A percentile compares a stretch with the other conserved stretches of the same genome.
These are phyloP conservation scores for Steatocranus sp. DNA, from an alignment of 2,797 vertebrate species.

Conservation along the genomic window DNA sequence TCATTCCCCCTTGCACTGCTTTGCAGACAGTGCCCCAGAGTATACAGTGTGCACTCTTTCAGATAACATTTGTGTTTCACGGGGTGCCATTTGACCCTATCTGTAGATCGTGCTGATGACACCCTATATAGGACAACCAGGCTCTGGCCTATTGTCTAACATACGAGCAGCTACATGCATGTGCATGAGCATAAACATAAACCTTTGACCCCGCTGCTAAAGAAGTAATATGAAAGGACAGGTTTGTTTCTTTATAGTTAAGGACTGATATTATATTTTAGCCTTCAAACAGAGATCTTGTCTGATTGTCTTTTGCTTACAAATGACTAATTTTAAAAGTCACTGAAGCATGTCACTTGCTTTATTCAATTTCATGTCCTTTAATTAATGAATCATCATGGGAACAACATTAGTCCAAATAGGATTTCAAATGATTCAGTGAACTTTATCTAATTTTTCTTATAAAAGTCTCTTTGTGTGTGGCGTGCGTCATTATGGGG, in stretches of 20 bases:
- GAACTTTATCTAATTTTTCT: background rate
- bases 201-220: background rate
- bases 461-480: background rate
- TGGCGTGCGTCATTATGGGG: background rate
- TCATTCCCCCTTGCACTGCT: conserved; percentile 21
- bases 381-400: conserved; percentile 6
- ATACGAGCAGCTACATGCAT: background rate
- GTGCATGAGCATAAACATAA: background rate
- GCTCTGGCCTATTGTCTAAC: conserved; percentile 31
- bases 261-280: background rate
- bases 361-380: conserved; percentile 25
- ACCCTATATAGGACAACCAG: conserved; percentile 1
- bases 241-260: background rate
- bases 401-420: background rate
- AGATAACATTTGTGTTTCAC: conserved; percentile 71
- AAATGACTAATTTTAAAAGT: background rate
- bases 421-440: background rate
- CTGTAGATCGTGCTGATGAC: conserved; percentile 22
- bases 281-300: background rate
- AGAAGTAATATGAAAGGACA: background rate
- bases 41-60: conserved; percentile 68
- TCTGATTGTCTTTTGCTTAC: background rate
- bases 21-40: conserved; percentile 38
- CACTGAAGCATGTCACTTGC: conserved; percentile 19
- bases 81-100: conserved; percentile 41